Percentiles rank a stretch among this genome's conserved stretches.
Conservation (phyloP, 1,140 invertebrate genomes). For the Calephelis virginiensis region DNA sequence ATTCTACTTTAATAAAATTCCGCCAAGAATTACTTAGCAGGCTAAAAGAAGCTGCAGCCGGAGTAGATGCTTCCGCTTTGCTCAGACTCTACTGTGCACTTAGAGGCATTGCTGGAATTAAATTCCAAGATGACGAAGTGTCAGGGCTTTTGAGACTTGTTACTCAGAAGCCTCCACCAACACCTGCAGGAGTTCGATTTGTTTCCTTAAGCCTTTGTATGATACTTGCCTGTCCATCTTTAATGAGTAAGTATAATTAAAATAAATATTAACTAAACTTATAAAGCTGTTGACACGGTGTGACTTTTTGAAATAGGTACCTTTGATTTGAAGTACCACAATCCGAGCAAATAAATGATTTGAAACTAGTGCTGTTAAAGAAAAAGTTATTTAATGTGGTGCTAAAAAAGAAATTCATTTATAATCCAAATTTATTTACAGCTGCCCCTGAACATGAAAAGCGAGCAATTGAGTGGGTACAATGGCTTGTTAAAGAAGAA, state of each 20-base stretch:
- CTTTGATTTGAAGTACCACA: too few species aligned
- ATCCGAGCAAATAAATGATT: too few species aligned
- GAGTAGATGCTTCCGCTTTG: conserved; percentile 66
- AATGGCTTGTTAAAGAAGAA: conserved; percentile 95
- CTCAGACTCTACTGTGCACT: conserved; percentile 92
- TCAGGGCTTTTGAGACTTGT: conserved; percentile 89
- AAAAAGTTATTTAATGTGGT: too few species aligned
- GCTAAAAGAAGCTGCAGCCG: conserved; percentile 66
- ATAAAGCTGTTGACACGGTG: too few species aligned
- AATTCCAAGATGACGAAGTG: conserved; percentile 96
- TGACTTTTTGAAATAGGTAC: too few species aligned
- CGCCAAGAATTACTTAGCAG: conserved; percentile 88
- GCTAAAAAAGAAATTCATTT: conserved; percentile 1
- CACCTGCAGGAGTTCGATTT: conserved; percentile 93
- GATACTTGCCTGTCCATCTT: conserved; percentile 94
- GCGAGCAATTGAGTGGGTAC: conserved; percentile 95
- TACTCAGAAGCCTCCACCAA: conserved; percentile 93
- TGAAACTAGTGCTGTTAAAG: too few species aligned
- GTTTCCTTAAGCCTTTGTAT: conserved; percentile 96
- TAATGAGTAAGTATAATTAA: conserved; percentile 80
- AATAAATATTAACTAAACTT: too few species aligned
- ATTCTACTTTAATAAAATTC: conserved; percentile 85
- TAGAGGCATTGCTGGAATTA: conserved; percentile 94
- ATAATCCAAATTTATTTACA: conserved; percentile 35
- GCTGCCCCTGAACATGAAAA: conserved; percentile 89